Conservation (phyloP, 2,797 vertebrate species). For the Agapornis canus region DNA sequence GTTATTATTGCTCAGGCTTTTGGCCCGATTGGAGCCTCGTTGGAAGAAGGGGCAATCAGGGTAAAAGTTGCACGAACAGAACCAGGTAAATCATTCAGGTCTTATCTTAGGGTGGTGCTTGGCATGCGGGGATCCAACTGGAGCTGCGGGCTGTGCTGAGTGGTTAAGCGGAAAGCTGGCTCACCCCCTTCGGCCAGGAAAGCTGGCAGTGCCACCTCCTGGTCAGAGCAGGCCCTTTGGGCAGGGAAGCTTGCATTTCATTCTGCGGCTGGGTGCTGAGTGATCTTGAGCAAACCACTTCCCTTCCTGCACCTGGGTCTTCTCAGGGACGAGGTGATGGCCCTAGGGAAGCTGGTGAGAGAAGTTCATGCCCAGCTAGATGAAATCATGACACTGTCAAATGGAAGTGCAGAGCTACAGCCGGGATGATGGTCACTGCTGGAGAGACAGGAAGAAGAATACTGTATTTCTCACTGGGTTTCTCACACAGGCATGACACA, state of each 20-base stretch:
- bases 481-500: slow-evolving; percentile 17
- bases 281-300: background rate
- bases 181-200: accelerated
- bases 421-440: background rate
- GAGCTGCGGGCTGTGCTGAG: background rate
- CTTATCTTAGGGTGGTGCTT: background rate
- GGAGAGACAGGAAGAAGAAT: background rate
- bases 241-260: accelerated
- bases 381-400: background rate
- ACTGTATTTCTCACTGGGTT: background rate
- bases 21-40: background rate
- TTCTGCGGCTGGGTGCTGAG: background rate
- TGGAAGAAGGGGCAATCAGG: background rate
- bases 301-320: background rate
- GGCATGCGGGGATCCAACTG: background rate
- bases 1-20: background rate
- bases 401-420: background rate
- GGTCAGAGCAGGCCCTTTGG: background rate
- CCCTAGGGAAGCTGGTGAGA: background rate
- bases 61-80: background rate
- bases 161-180: background rate
- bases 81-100: background rate
- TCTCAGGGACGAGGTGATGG: background rate
- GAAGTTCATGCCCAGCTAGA: background rate
- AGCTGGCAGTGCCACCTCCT: slow-evolving; percentile 42